Base-by-base conservation (phyloP, 2,113 vertebrate genomes). In the Cranoglanis bouderius region DNA sequence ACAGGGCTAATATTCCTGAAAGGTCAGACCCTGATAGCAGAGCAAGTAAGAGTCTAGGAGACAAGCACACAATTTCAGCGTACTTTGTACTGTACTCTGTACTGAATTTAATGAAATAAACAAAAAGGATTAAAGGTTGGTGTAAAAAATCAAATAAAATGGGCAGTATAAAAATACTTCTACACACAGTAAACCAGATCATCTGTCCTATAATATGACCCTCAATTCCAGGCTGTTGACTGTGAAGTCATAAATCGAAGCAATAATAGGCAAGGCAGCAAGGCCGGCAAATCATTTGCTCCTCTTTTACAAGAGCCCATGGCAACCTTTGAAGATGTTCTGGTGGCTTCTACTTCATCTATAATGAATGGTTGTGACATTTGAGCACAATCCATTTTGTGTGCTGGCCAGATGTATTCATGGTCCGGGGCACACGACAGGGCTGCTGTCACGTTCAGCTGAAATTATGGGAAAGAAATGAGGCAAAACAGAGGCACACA, bases 331-430 rank as follows among this genome's bases (percentile, higher is more conserved):
- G 61, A 88, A 82, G 85, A 86, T 90, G 82, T 78, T 88, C 13
- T 59, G 51, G n/a, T 77, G 46, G 57, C 43, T 43, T 88, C 59
- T 84, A 82, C 82, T 85, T 89, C 82, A 88, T 91, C 77, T 80
- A 87, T 89, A 89, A 91, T 86, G 29, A 84, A 91, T 88, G 63
- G 26, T n/a, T 35, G 65, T 88, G 91, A 89, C 89, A 87, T 88
- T 90, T 90, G 59, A 85, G 51, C 43, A 35, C 49, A 55, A 89
- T 85, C 81, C 46, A 26, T 91, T 83, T 87, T 83, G 77, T 65
- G 49, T 43, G 88, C 80, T 40, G 75, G 46, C 32, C 55, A 75
- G 85, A 81, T 38, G 21, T 61, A 35, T 70, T 77, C 82, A 72
- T 57, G 53, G 59, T 87, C 51, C 16, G 24, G 19, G 57, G n/a